Base-by-base conservation (phyloP, 1,140 invertebrate species). In the Thereuonema tuberculata region DNA sequence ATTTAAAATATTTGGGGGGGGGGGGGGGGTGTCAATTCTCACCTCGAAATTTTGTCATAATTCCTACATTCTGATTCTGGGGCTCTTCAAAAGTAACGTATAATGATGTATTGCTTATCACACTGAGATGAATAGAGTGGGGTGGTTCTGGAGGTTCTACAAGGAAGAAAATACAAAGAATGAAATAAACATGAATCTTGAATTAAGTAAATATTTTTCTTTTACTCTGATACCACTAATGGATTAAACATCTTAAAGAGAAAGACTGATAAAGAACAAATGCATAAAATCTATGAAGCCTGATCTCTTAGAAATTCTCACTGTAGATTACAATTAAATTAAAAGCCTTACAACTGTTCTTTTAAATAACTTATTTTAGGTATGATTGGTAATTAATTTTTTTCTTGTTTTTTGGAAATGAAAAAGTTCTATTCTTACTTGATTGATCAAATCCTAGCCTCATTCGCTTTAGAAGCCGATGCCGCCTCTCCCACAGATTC, bases 1-100 rank as follows among this genome's bases (percentile, higher is more conserved):
- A n/a, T n/a, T n/a, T n/a, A n/a, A n/a, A n/a, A n/a, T n/a, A n/a
- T n/a, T n/a, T n/a, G n/a, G n/a, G n/a, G n/a, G n/a, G n/a, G n/a
- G n/a, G n/a, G n/a, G n/a, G n/a, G n/a, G n/a, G n/a, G n/a, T n/a
- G n/a, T n/a, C n/a, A n/a, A n/a, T n/a, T n/a, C 67, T 70, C 77
- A 90, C 87, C 84, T 84, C 86, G 90, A 71, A 88, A 93, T 76
- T 92, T 93, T 23, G 90, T 93, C 66, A 86, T 83, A 61, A 92
- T 84, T 14, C 86, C 80, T 12, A 82, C 83, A 59, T 83, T 77
- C 50, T 73, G 71, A 27, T 72, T 69, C 54, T 81, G 76, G 20
- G 84, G 81, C 67, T 89, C 87, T 63, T 80, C 78, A 68, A 89
- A 85, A 48, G 81, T 77, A 2, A 93, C 79, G 26, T 80, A 79